Percentiles rank a stretch among this genome's conserved stretches.
Conservation (phyloP, 2,888 invertebrate genomes). For the Mantis religiosa region DNA sequence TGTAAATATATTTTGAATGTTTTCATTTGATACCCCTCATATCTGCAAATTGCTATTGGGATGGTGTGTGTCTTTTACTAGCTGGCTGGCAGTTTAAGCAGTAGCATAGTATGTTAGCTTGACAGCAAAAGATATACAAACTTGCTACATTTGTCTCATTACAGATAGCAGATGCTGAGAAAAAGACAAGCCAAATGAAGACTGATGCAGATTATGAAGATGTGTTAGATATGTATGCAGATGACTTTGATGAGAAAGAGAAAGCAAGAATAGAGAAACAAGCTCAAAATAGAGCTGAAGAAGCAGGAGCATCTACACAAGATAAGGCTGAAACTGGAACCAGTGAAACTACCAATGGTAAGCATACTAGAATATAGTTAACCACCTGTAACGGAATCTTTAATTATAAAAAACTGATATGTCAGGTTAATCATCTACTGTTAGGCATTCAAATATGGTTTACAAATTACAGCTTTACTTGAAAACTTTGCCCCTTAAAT, state of each 20-base stretch:
- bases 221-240: slow-evolving; percentile 88
- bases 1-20: no score
- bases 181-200: neutral
- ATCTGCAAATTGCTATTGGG: no score
- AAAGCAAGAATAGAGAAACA: slow-evolving; percentile 48
- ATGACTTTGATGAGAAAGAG: slow-evolving; percentile 80
- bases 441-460: no score
- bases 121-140: no score
- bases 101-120: no score
- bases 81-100: no score
- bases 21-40: no score
- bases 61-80: no score
- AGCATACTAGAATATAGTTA: neutral
- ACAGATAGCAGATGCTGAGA: slow-evolving; percentile 3
- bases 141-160: neutral
- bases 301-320: slow-evolving; percentile 25
- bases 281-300: slow-evolving; percentile 32
- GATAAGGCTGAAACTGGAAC: neutral
- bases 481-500: no score
- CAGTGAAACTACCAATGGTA: neutral
- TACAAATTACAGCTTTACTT: no score
- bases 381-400: neutral
- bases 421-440: no score
- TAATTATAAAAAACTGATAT: no score
- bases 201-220: neutral